Conservation (phyloP, 2,113 vertebrate species). For the Probosciger aterrimus region DNA sequence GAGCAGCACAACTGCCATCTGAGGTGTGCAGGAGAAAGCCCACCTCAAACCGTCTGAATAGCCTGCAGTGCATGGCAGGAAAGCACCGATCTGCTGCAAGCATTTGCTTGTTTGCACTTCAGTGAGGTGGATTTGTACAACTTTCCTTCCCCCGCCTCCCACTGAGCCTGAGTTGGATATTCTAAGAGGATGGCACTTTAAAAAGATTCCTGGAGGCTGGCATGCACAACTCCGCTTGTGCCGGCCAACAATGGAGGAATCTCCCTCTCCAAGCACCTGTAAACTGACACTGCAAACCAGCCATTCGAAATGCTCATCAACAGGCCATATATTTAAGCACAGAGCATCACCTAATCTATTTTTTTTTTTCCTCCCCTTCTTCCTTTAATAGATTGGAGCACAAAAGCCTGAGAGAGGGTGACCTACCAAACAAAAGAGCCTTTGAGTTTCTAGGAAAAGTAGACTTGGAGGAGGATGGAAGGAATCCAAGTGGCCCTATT, state of each 20-base stretch:
- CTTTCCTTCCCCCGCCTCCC: background rate
- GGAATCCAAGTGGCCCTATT: constrained; percentile 87
- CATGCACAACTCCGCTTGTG: background rate
- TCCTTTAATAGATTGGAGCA: constrained; percentile 76
- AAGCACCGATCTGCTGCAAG: background rate
- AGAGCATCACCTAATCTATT: constrained; percentile 74
- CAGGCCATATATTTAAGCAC: constrained; percentile 67
- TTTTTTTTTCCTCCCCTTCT: constrained; percentile 66
- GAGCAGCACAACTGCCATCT: background rate
- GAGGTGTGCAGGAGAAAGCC: background rate
- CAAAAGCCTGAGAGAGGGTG: constrained; percentile 85
- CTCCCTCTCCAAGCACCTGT: constrained; percentile 70
- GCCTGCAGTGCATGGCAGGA: fast-evolving
- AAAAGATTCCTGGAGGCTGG: constrained; percentile 27
- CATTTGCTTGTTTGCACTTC: background rate
- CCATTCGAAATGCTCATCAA: constrained; percentile 48
- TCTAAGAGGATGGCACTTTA: constrained; percentile 30
- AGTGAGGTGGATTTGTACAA: background rate
- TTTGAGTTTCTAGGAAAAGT: constrained; percentile 82
- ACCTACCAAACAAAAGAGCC: constrained; percentile 81
- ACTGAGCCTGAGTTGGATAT: background rate
- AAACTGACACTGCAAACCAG: constrained; percentile 62
- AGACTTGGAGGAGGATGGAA: constrained; percentile 83
- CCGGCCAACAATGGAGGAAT: constrained; percentile 50
- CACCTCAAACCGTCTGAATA: fast-evolving